Conservation (phyloP, 2,113 vertebrate genomes). For the Psophia crepitans region DNA sequence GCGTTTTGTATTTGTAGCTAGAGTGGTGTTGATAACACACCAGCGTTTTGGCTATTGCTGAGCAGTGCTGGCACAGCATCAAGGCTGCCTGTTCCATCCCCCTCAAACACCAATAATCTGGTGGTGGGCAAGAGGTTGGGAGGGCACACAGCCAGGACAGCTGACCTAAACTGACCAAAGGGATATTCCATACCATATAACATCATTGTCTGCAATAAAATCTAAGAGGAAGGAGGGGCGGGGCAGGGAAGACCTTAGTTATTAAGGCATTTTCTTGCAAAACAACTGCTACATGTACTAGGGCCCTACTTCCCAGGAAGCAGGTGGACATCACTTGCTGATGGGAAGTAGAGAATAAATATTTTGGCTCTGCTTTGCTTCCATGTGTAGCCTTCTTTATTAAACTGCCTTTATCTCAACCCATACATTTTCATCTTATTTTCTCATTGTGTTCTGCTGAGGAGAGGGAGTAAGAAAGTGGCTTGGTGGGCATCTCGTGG, state of each 20-base stretch:
- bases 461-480: neutral
- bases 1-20: neutral
- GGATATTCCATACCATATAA: neutral
- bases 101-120: neutral
- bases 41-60: neutral
- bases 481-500: neutral
- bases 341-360: neutral
- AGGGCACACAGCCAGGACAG: neutral
- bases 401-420: neutral
- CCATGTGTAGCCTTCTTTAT: neutral
- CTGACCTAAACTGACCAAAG: neutral
- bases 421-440: neutral
- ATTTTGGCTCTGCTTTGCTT: neutral
- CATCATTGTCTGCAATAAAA: neutral
- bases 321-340: neutral
- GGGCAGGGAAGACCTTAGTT: neutral
- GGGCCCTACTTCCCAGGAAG: neutral
- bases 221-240: neutral
- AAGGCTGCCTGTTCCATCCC: neutral
- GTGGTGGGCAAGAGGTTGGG: neutral
- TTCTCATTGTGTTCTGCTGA: neutral
- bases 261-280: neutral
- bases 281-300: fast-evolving
- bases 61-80: neutral
- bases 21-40: neutral